Evolutionary conservation across 2,113 vertebrate genomes (phyloP), one percentile per base, ranked within the genome.

Genomic region (Brachyhypopomus gauderio): DNA sequence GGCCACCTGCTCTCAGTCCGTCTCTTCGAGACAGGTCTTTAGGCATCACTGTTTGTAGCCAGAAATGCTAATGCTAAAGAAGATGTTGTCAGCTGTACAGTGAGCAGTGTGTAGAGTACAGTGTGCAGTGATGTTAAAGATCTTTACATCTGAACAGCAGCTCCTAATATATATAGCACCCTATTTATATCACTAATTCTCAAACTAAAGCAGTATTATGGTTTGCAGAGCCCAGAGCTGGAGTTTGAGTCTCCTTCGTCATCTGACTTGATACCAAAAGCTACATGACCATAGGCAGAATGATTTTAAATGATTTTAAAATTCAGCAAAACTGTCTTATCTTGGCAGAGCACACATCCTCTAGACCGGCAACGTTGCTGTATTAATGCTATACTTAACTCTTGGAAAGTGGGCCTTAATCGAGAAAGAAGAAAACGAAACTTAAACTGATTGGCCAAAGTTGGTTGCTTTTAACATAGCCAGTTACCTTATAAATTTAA

Each of bases 291-390:
- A 17, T 9, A 34, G 41, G 45, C 27, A 56, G 48, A 77, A 56
- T 69, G 11, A 8, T 30, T 56, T 67, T 36, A 14, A 67, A 55
- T 36, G 19, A 36, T 56, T 41, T 38, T 34, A 5, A 78, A 19
- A 69, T 67, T 69, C 25, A 23, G 25, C 63, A 78, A 56, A 78
- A 69, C 45, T 67, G 30, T 30, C 59, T 64, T 76, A 64, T 76
- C 59, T 76, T 11, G 27, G 25, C 59, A 27, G 41, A 67, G 62
- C 48, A 67, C 17, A 56, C 63, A 22, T 67, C 20, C 63, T 56
- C 27, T 27, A 22, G 27, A 78, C 45, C 45, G 56, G 60, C 23
- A 30, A 27, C 38, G 27, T 36, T 64, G 16, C 6, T 6, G 23
- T 45, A 36, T 25, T 12, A 76, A 45, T 45, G 36, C 38, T 38